Conservation (phyloP, 2,888 invertebrate genomes). For the Alsophila aescularia region DNA sequence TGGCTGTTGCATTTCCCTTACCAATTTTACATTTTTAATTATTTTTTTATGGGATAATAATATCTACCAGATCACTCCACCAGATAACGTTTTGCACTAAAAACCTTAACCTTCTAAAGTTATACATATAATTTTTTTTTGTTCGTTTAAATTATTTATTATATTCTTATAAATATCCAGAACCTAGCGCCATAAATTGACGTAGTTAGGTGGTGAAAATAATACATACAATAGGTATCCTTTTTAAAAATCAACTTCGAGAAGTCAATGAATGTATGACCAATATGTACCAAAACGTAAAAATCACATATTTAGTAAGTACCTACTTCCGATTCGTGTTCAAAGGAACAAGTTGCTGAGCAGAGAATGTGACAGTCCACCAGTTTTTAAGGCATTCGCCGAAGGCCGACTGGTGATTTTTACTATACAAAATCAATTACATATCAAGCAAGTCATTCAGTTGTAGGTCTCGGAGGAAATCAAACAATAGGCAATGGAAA, state of each 20-base stretch:
- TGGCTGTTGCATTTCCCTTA: too few relatives aligned
- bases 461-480: not conserved
- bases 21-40: too few relatives aligned
- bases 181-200: not conserved
- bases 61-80: too few relatives aligned
- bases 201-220: not conserved
- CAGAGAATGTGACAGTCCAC: constrained; percentile 63
- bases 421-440: constrained; percentile 26
- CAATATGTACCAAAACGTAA: not conserved
- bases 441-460: constrained; percentile 12
- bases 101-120: too few relatives aligned
- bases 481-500: constrained; percentile 12
- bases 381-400: constrained; percentile 52
- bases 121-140: too few relatives aligned
- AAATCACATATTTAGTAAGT: constrained; percentile 9
- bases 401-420: constrained; percentile 57
- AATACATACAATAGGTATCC: not conserved
- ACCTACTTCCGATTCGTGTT: constrained; percentile 49
- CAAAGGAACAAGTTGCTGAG: constrained; percentile 38
- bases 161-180: too few relatives aligned
- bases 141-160: too few relatives aligned
- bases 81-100: too few relatives aligned
- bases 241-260: not conserved
- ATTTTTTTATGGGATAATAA: too few relatives aligned
- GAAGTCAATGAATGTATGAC: constrained; percentile 8